Conservation (phyloP, 2,113 vertebrate genomes). For the Phalacrocorax brasilianus region DNA sequence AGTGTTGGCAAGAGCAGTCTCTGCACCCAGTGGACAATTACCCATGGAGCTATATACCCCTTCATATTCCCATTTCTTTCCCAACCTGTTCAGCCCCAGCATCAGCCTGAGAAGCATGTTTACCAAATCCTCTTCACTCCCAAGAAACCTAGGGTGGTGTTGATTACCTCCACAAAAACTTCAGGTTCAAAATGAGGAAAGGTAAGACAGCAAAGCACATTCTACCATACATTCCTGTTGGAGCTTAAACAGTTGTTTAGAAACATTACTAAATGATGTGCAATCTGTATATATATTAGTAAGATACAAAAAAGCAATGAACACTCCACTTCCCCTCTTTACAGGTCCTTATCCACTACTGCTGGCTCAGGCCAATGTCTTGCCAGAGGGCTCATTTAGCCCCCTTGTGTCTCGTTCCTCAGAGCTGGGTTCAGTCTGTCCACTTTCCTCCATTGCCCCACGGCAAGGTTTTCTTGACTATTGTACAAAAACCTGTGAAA, state of each 20-base stretch:
- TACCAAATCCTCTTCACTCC: neutral
- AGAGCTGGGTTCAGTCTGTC: neutral
- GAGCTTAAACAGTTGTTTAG: neutral
- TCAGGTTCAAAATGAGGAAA: neutral
- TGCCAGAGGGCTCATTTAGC: neutral
- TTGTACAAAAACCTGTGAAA: neutral
- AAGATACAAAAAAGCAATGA: neutral
- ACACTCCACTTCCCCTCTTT: fast-evolving
- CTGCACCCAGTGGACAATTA: neutral
- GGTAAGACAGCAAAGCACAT: neutral
- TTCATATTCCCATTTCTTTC: neutral
- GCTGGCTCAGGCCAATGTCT: neutral
- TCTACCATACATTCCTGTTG: neutral
- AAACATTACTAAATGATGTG: neutral
- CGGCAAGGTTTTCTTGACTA: neutral
- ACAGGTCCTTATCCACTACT: neutral
- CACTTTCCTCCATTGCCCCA: neutral
- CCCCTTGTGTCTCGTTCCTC: neutral
- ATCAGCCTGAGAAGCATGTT: neutral
- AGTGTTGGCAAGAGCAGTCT: neutral
- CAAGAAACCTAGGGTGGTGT: neutral
- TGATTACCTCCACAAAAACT: neutral
- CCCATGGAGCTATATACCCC: neutral
- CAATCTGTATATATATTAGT: neutral
- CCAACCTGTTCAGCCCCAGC: neutral